Base-by-base conservation (phyloP, 2,797 vertebrate species). In the Catostomus latipinnis region DNA sequence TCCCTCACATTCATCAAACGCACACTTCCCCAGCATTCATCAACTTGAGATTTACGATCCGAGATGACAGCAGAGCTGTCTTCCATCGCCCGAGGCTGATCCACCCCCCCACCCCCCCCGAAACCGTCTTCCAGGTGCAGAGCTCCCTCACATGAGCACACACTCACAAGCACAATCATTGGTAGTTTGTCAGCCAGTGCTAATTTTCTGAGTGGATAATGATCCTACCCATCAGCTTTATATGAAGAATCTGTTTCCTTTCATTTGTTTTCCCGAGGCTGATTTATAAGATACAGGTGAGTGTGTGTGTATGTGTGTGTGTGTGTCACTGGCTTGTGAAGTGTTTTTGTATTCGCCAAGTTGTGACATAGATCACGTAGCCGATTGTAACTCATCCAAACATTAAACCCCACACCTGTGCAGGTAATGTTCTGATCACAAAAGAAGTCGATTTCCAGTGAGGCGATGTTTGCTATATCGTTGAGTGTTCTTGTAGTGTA, bases 111-210 rank as follows among this genome's bases (percentile, higher is more conserved):
- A 82, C 85, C 78, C 84, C 88, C 65, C 84, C 80, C 90, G 2
- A 22, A 22, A 22, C 22, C 22, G 22, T 22, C 76, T 88, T 90
- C 93, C 94, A 94, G 93, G 93, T 94, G 93, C 90, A 89, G 48
- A 49, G 8, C 49, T 74, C 14, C 61, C 10, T 68, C 57, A 66
- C 60, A 61, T 45, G 48, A 57, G 74, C 65, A 74, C 71, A 68
- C 49, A 66, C 34, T 34, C 18, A 53, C 63, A 69, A 52, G 54
- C 57, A 60, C 18, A 71, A 83, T 88, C 88, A 92, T 93, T 93
- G 92, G 89, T 91, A 91, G 88, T 82, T 87, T 87, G 88, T 91
- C 89, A 91, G 80, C 90, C 74, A 74, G 78, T 87, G 86, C 90
- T 89, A 84, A 88, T 90, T 89, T 85, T 34, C 54, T 71, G 84